Evolutionary conservation across 2,888 invertebrate species (phyloP), one percentile per base, ranked within the genome.

Genomic region (Odontothrips loti): DNA sequence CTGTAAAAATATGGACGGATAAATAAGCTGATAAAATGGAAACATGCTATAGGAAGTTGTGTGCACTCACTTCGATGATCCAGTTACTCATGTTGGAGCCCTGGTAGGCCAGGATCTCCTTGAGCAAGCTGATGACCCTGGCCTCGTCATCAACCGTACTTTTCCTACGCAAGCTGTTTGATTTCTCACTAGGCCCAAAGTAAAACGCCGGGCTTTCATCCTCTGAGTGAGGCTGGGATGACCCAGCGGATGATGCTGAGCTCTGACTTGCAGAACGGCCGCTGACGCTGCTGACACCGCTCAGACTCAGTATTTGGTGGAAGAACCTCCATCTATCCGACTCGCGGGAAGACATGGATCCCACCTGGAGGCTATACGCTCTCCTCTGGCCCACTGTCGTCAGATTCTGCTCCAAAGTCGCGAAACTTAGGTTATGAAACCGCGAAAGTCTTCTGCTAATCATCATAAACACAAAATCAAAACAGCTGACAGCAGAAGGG

Each of bases 91-190:
- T 84, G 80, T 84, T 84, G 23, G 82, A 83, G 27, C 84, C 83
- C 51, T 84, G 83, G 79, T 83, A 83, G 0, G 83, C 83, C 63
- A 85, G 81, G 43, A 84, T 83, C 79, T 85, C 85, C 80, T 85
- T 84, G 68, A 85, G 79, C 20, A 85, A 79, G 23, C 80, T 63
- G 79, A 84, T 83, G 12, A 84, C 81, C 47, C 82, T 83, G 63
- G 83, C 82, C 75, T 84, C 84, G 82, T 85, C 85, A 81, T 84
- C 84, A 27, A 82, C 80, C 17, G 85, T 85, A 81, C 85, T 85
- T 75, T 27, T 27, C 23, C 68, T 75, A 9, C 68, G 23, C 23
- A 27, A 75, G 27, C 23, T 10, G 27, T 75, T 75, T 9, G 68
- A 23, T 23, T 27, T 75, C 8, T 75, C 68, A 27, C 27, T 27